phyloP scores from a whole-genome alignment of 2,888 invertebrate species.

The Nephrotoma guestfalica region DNA sequence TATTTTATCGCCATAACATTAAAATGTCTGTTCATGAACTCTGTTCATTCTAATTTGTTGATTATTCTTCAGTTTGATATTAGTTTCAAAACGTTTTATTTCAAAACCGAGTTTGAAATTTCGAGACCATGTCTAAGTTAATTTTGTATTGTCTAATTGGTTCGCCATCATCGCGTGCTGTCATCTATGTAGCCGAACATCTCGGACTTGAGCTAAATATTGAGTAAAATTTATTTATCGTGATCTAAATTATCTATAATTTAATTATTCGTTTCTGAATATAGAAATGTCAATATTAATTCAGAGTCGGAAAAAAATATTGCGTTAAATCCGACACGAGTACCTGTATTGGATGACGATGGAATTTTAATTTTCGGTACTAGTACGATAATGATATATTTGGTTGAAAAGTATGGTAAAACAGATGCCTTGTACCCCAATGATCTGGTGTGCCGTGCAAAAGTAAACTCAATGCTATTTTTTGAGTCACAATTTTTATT shows the following conservation, averaged over 20 bases:
- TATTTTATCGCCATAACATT: too few relatives aligned
- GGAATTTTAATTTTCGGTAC: background rate
- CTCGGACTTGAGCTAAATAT: background rate
- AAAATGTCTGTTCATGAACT: too few relatives aligned
- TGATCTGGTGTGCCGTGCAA: background rate
- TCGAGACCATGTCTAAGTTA: background rate
- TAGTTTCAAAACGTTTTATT: too few relatives aligned
- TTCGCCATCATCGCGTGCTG: background rate
- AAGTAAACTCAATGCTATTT: background rate
- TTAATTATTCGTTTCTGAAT: too few relatives aligned
- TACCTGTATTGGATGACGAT: background rate
- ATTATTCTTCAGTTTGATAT: too few relatives aligned
- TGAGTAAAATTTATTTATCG: background rate
- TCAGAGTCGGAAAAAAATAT: background rate
- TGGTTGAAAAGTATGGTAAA: background rate
- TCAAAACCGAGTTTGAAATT: too few relatives aligned
- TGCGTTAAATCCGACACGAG: background rate
- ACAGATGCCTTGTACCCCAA: background rate
- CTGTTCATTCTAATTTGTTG: too few relatives aligned
- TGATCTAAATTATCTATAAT: too few relatives aligned
- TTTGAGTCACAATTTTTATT: background rate
- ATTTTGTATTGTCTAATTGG: background rate
- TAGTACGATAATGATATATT: background rate
- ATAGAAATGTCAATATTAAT: background rate
- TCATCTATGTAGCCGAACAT: background rate